Evolutionary conservation across 2,888 invertebrate genomes (phyloP), one percentile per base, ranked within the genome.

Genomic region (Lepidochrysops patricia): DNA sequence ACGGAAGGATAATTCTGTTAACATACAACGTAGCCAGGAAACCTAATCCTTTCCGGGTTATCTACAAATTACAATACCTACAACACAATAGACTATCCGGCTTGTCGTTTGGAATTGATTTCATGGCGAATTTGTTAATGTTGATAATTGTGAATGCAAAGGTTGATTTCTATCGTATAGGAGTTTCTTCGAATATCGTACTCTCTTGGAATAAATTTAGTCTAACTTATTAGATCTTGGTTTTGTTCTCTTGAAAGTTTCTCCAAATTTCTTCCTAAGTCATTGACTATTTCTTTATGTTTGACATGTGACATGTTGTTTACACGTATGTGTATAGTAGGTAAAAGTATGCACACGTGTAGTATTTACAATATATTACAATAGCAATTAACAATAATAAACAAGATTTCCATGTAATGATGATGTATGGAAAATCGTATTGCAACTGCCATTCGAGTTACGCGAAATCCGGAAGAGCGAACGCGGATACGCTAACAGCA

Each of bases 341-440:
- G 43, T 12, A 19, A 43, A 19, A 43, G 43, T 23, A 37, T 37
- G 19, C 13, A 26, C 26, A 50, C 50, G 26, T 26, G 50, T 50
- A 12, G 50, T 50, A n/a, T 25, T 50, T 50, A 50, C 26, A 25
- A 50, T 50, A 26, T 26, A 26, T 49, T 26, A 26, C 6, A 26
- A 26, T 26, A 50, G 26, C 13, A 50, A 50, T 26, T 50, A 19
- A 13, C 9, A 50, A 50, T 50, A 26, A 50, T 50, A 7, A 50
- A 26, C 50, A 26, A 26, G 26, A 26, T 26, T 50, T 25, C n/a
- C 50, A 26, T 50, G 50, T 26, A 26, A 50, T 43, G 19, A 19
- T 43, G 43, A 43, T 50, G 26, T 26, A 50, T 50, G 50, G 50
- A 50, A 50, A 50, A 50, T 50, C 26, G n/a, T 50, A 50, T 50